These are phyloP conservation scores for Brachyhypopomus occidentalis DNA, from an alignment of 2,113 vertebrate genomes.

Conservation along the genomic window DNA sequence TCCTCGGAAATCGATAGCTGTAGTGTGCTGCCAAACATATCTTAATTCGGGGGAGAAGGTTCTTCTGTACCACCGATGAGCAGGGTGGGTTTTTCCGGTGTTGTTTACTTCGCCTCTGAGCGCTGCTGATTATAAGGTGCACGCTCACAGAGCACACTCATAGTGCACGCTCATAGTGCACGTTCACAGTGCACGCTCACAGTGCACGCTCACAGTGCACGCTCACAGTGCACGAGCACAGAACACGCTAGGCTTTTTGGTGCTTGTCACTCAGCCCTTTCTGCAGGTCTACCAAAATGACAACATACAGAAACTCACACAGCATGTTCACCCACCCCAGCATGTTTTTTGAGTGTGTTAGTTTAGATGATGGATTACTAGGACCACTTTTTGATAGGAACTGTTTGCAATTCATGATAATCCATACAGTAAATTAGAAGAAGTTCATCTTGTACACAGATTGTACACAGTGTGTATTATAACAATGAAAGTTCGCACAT, in stretches of 20 bases:
- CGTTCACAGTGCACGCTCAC: not conserved
- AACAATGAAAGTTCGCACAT: not conserved
- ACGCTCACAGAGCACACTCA: not conserved
- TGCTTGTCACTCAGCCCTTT: slow-evolving; percentile 14
- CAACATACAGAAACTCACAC: not conserved
- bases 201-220: not conserved
- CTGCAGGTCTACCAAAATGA: not conserved
- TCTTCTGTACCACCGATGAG: slow-evolving; percentile 21
- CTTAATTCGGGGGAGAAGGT: slow-evolving; percentile 40
- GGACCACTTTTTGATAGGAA: not conserved
- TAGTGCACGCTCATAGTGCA: too few relatives aligned
- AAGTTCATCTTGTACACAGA: too few relatives aligned
- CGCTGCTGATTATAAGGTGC: slow-evolving; percentile 35
- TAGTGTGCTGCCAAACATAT: slow-evolving; percentile 41
- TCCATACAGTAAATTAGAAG: too few relatives aligned
- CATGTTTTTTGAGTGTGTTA: not conserved
- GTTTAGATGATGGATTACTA: not conserved
- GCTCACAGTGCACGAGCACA: too few relatives aligned
- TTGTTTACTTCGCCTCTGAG: slow-evolving; percentile 27
- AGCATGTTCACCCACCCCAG: not conserved
- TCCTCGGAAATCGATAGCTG: slow-evolving; percentile 51
- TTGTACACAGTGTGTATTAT: not conserved
- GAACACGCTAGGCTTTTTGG: slow-evolving; percentile 13
- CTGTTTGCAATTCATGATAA: not conserved
- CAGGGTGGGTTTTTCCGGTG: slow-evolving; percentile 4